These are phyloP conservation scores for Tangara arthus DNA, from an alignment of 2,797 vertebrate genomes.

Conservation along the genomic window DNA sequence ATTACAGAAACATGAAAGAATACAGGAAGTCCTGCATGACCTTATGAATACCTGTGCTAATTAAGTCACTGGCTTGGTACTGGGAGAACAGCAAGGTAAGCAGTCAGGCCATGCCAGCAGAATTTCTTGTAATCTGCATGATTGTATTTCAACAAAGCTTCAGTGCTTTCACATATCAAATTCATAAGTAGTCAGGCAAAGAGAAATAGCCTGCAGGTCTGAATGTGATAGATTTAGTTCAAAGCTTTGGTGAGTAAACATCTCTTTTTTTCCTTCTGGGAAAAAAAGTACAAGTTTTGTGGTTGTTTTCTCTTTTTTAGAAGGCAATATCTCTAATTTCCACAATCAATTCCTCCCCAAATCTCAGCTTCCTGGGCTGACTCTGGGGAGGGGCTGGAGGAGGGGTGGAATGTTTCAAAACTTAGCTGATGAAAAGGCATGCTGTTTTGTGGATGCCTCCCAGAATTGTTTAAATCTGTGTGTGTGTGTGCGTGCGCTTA, in stretches of 20 bases:
- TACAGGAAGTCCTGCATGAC: constrained; percentile 45
- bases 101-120: constrained; percentile 30
- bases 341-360: constrained; percentile 15
- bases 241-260: background rate
- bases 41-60: constrained; percentile 59
- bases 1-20: constrained; percentile 75
- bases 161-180: constrained; percentile 56
- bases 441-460: constrained; percentile 72
- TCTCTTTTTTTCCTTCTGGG: background rate
- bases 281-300: background rate
- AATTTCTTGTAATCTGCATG: constrained; percentile 31
- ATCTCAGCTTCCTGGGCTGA: constrained; percentile 47
- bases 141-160: constrained; percentile 45
- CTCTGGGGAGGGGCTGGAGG: constrained; percentile 67
- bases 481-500: background rate
- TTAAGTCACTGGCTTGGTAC: constrained; percentile 40
- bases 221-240: background rate
- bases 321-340: constrained; percentile 1
- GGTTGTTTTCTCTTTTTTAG: background rate
- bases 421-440: constrained; percentile 69
- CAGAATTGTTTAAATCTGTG: constrained; percentile 55
- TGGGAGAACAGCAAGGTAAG: constrained; percentile 72
- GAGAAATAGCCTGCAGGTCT: background rate
- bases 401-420: constrained; percentile 68
- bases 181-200: constrained; percentile 48